Evolutionary conservation across 1,140 invertebrate species (phyloP).

Genomic region (Pogonus chalceus): DNA sequence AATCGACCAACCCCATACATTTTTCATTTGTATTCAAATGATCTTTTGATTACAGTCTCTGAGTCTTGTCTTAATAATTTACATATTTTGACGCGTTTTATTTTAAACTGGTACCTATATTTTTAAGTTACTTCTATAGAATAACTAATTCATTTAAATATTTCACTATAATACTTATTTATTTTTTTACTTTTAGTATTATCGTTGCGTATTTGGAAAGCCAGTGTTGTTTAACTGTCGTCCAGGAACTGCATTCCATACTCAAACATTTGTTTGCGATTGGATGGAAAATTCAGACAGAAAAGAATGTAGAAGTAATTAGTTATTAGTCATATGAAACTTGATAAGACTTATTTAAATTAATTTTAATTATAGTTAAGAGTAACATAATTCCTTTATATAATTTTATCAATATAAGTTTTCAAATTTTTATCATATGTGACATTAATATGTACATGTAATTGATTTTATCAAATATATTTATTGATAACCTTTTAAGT

Average conservation of each 20-base stretch:
- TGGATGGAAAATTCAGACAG: slow-evolving; percentile 66
- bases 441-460: too few species aligned
- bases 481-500: too few species aligned
- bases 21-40: too few species aligned
- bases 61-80: too few species aligned
- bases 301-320: slow-evolving; percentile 37
- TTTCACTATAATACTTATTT: slow-evolving; percentile 9
- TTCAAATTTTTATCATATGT: too few species aligned
- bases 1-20: too few species aligned
- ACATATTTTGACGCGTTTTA: too few species aligned
- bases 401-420: neutral
- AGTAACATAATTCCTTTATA: neutral
- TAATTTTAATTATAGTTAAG: neutral
- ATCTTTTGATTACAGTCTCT: too few species aligned
- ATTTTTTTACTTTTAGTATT: slow-evolving; percentile 52
- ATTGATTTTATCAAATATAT: too few species aligned
- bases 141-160: slow-evolving; percentile 9
- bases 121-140: neutral
- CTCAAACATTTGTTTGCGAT: slow-evolving; percentile 56
- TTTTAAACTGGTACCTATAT: slow-evolving; percentile 34
- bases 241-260: slow-evolving; percentile 64
- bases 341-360: neutral
- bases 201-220: slow-evolving; percentile 66
- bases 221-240: slow-evolving; percentile 60
- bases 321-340: too few species aligned